Conservation (phyloP, 2,888 invertebrate species). For the Matsumyia berberina region DNA sequence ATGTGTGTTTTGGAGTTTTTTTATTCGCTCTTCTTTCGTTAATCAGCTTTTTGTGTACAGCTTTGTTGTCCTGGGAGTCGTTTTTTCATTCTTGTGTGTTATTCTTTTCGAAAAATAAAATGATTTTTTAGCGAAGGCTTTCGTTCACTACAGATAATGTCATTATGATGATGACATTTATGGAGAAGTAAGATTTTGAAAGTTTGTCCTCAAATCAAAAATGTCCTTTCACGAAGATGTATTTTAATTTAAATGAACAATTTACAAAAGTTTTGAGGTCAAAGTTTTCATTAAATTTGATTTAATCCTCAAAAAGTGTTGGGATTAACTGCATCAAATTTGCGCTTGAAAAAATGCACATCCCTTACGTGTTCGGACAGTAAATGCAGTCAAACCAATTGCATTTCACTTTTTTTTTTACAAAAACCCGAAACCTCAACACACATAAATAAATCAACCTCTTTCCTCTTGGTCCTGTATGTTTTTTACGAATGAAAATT, state of each 20-base stretch:
- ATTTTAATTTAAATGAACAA: no score
- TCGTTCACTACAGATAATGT: constrained; percentile 4
- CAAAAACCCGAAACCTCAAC: constrained; percentile 10
- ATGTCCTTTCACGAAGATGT: no score
- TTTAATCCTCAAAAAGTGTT: no score
- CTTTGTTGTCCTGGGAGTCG: constrained; percentile 29
- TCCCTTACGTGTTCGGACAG: constrained; percentile 5
- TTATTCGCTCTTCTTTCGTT: constrained; percentile 7
- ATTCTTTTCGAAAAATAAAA: constrained; percentile 3
- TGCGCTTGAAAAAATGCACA: not conserved
- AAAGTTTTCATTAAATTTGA: no score
- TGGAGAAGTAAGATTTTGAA: not conserved
- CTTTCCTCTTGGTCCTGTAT: not conserved
- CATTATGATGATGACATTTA: not conserved
- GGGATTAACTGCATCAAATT: not conserved
- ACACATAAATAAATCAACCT: constrained; percentile 38
- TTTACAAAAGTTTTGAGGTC: no score
- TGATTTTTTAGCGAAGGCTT: constrained; percentile 1
- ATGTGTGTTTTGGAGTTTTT: constrained; percentile 1
- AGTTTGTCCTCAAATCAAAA: not conserved
- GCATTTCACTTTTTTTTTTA: constrained; percentile 20
- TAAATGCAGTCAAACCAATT: constrained; percentile 41
- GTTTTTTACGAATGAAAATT: constrained; percentile 28
- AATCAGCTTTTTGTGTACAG: constrained; percentile 40
- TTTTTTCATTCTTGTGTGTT: constrained; percentile 7